Evolutionary conservation across 1,140 invertebrate genomes (phyloP).

Genomic region (Tetraneura akinire): DNA sequence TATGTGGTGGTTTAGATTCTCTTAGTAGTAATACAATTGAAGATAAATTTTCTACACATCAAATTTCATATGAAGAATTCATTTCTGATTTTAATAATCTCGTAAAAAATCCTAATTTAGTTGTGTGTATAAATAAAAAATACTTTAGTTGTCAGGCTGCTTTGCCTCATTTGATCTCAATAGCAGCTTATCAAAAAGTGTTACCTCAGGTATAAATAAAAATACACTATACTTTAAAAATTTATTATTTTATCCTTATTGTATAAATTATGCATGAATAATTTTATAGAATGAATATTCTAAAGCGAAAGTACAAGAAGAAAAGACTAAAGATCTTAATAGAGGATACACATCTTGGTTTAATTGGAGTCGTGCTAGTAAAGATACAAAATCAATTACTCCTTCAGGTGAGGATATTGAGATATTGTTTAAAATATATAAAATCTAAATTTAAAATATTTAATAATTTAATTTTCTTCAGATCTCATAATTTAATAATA

Average conservation of each 20-base stretch:
- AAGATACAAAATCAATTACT: constrained; percentile 49
- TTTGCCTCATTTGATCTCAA: constrained; percentile 82
- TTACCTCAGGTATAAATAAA: constrained; percentile 46
- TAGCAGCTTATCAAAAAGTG: constrained; percentile 52
- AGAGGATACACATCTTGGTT: constrained; percentile 69
- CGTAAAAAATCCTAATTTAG: constrained; percentile 80
- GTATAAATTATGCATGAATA: background rate
- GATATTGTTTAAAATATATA: no score
- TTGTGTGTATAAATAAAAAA: constrained; percentile 84
- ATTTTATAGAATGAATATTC: constrained; percentile 11
- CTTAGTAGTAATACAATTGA: constrained; percentile 63
- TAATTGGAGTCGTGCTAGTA: constrained; percentile 66
- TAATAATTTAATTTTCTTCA: no score
- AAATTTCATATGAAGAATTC: constrained; percentile 82
- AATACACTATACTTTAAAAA: background rate
- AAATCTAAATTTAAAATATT: no score
- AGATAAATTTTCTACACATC: constrained; percentile 73
- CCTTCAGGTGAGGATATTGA: constrained; percentile 20
- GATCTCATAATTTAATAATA: no score
- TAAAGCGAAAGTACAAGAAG: constrained; percentile 49
- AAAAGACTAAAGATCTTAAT: constrained; percentile 49
- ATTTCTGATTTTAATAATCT: constrained; percentile 73
- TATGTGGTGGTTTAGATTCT: constrained; percentile 75
- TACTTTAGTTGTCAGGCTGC: constrained; percentile 88
- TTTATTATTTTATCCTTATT: no score